Base-by-base conservation (phyloP, 1,140 invertebrate genomes). In the Grapholita molesta region DNA sequence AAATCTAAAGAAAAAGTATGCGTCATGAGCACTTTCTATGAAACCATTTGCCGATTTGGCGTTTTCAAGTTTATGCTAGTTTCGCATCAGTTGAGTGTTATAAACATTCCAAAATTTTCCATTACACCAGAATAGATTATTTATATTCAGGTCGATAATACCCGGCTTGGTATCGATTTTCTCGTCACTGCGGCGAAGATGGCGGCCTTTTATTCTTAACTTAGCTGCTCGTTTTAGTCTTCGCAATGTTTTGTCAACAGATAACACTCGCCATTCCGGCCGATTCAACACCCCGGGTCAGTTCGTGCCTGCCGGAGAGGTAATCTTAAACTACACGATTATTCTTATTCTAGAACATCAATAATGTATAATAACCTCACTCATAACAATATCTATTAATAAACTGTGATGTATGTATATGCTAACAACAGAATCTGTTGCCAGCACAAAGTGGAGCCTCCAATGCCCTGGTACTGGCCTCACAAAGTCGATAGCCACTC, bases 211-310 rank as follows among this genome's bases (percentile, higher is more conserved):
- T 64, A 48, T 48, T 18, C 32, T 55, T 67, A 25, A 64, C 64
- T 70, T 6, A 65, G 71, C 65, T n/a, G n/a, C n/a, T n/a, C n/a
- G n/a, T n/a, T n/a, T 71, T 30, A 61, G 12, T 32, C 33, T 25
- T 61, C 32, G 28, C n/a, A n/a, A 28, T 61, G 55, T 15, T 61
- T 65, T 42, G 33, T 18, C 32, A 15, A 15, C 76, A 90, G 85
- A 85, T 67, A 82, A 80, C 61, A 80, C 77, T 6, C 79, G 81
- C 32, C 71, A 74, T 15, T 74, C 82, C 0, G 77, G 79, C 0
- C 82, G 89, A 25, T 89, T 80, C 73, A 90, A 88, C 68, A 84
- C 72, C 0, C 69, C 83, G 0, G 86, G 89, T 9, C 80, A 82
- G 12, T 91, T 89, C 69, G 81, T 91, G 7, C 68, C 86, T 9